Evolutionary conservation across 2,888 invertebrate genomes (phyloP), one percentile per base, ranked within the genome.

Genomic region (Mellilla xanthometata): DNA sequence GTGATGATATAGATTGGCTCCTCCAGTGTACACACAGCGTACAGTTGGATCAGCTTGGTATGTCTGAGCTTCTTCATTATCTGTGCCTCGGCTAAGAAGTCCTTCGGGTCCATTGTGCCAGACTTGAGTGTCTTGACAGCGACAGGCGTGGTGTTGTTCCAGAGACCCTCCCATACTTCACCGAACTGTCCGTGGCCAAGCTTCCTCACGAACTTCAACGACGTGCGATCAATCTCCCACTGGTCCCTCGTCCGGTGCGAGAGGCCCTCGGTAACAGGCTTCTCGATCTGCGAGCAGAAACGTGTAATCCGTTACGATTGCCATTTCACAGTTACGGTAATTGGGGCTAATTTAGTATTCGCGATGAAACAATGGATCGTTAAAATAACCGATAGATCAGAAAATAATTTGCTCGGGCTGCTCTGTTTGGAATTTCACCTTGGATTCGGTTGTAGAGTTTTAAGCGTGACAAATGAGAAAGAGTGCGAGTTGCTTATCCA

Each of bases 1-100:
- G 99, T 99, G 61, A 99, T 98, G 70, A 99, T 99, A 79, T 99
- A 99, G 76, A 99, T 99, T 5, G 99, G 99, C 82, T 99, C 99
- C 79, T 99, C 99, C 74, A 98, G 95, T 10, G 99, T 99, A 83
- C 99, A 99, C 9, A 99, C 99, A 10, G 99, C 99, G 81, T 99
- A 99, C 60, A 99, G 90, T 78, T 99, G 99, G 64, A 99, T 98
- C 48, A 99, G 92, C 82, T 99, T 99, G 54, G 93, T 94, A 88
- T 99, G 99, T 57, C 99, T 93, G 57, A 99, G 91, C 85, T 99
- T 98, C 88, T 99, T 99, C 99, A 99, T 99, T 53, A 99, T 99
- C 90, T 99, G 98, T 39, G 99, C 99, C 90, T 99, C 99, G 22
- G 98, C 98, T 64, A 99, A 92, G 93, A 99, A 99, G 91, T 99